phyloP scores from a whole-genome alignment of 2,888 invertebrate genomes.

The Hybos culiciformis region DNA sequence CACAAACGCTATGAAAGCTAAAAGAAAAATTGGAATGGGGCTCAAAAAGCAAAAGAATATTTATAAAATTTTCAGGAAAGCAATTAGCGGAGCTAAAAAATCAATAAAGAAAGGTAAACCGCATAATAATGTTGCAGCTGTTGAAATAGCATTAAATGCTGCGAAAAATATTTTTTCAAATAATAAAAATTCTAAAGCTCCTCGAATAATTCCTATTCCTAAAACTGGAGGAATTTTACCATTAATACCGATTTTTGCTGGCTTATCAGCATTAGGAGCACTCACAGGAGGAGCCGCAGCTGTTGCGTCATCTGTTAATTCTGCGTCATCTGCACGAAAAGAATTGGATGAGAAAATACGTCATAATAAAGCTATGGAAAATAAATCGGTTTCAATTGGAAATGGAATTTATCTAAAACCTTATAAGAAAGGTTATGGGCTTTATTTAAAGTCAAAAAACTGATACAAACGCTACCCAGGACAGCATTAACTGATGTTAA shows the following conservation, averaged over 20 bases:
- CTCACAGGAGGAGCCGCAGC: constrained; percentile 25
- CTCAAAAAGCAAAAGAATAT: neutral
- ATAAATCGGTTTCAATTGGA: constrained; percentile 19
- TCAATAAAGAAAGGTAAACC: constrained; percentile 7
- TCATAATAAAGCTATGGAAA: constrained; percentile 26
- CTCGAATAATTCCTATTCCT: constrained; percentile 21
- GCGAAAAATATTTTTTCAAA: constrained; percentile 1
- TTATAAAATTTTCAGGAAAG: neutral
- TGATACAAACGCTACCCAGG: constrained; percentile 17
- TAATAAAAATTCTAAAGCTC: constrained; percentile 11
- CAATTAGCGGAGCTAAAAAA: constrained; percentile 3
- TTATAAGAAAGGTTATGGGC: constrained; percentile 12
- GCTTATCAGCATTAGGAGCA: constrained; percentile 23
- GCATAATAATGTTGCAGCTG: neutral
- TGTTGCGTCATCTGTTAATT: constrained; percentile 25
- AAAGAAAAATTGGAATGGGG: constrained; percentile 7
- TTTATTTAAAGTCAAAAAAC: constrained; percentile 15
- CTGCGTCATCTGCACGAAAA: constrained; percentile 21
- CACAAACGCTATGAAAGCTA: constrained; percentile 4
- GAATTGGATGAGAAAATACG: constrained; percentile 20
- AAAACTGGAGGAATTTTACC: constrained; percentile 25
- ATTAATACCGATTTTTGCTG: constrained; percentile 27
- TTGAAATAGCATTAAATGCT: constrained; percentile 11
- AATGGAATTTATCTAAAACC: constrained; percentile 22
- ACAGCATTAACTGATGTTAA: constrained; percentile 15